Evolutionary conservation across 2,113 vertebrate genomes (phyloP).

Genomic region (Bos indicus): DNA sequence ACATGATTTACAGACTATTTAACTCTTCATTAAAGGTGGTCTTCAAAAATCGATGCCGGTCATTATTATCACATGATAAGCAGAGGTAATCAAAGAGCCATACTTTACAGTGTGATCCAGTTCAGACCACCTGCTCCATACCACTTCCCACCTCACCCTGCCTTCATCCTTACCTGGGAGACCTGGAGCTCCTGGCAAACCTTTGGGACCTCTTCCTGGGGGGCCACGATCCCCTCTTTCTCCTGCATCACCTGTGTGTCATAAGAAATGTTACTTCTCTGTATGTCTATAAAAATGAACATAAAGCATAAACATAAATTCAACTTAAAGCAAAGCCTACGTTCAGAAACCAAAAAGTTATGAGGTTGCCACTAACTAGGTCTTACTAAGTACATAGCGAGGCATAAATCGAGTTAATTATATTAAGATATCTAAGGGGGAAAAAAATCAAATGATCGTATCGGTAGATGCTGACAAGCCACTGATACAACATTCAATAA

Average conservation of each 20-base stretch:
- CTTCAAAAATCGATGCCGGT: background rate
- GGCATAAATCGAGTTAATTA: background rate
- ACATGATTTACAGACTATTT: background rate
- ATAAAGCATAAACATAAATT: background rate
- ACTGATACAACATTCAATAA: background rate
- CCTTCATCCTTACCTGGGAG: conserved; percentile 87
- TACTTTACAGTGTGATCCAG: background rate
- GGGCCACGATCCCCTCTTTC: conserved; percentile 93
- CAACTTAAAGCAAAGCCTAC: conserved; percentile 2
- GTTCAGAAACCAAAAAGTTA: background rate
- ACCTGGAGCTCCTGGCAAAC: conserved; percentile 89
- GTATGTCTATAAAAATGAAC: background rate
- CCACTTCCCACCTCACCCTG: background rate
- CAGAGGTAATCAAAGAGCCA: background rate
- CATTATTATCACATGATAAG: background rate
- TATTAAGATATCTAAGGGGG: background rate
- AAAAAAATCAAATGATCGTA: background rate
- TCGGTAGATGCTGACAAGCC: background rate
- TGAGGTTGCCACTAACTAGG: background rate
- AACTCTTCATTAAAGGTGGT: background rate
- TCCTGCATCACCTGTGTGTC: conserved; percentile 91
- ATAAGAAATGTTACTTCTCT: conserved; percentile 46
- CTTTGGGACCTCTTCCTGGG: conserved; percentile 91
- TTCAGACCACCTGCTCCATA: background rate
- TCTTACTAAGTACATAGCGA: background rate